phyloP scores from a whole-genome alignment of 2,888 invertebrate genomes.

The Cephus pygmeus region DNA sequence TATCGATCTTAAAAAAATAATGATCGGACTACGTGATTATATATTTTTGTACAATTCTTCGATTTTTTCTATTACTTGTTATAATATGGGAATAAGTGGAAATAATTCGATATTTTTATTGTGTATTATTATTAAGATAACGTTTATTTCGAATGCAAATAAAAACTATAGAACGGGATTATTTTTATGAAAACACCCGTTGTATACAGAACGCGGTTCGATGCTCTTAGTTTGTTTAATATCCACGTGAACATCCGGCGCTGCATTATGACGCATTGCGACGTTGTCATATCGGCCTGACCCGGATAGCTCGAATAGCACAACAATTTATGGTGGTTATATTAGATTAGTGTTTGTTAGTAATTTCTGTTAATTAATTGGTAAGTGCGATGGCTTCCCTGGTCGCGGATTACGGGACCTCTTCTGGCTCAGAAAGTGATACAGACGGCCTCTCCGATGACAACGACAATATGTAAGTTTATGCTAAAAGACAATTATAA shows the following conservation, averaged over 20 bases:
- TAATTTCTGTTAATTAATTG: conserved; percentile 35
- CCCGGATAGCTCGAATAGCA: conserved; percentile 22
- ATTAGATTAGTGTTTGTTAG: conserved; percentile 31
- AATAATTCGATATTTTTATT: not conserved
- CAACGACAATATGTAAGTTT: conserved; percentile 59
- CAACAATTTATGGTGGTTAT: conserved; percentile 25
- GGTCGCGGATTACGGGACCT: conserved; percentile 75
- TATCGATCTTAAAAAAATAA: not conserved
- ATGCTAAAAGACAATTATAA: conserved; percentile 12
- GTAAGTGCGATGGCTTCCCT: conserved; percentile 72
- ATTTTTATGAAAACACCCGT: conserved; percentile 11
- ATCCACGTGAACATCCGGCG: conserved; percentile 12
- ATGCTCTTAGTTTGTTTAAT: not conserved
- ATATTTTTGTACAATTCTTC: not conserved
- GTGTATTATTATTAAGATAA: not conserved
- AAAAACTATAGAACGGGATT: not conserved
- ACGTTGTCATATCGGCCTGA: conserved; percentile 40
- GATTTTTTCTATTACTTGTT: not conserved
- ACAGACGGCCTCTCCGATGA: conserved; percentile 44
- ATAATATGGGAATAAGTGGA: not conserved
- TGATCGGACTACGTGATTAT: not conserved
- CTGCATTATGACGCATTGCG: conserved; percentile 18
- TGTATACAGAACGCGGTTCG: not conserved
- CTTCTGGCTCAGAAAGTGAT: conserved; percentile 70
- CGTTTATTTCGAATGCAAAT: not conserved